Conservation (phyloP, 2,113 vertebrate genomes). For the Hippocampus abdominalis region DNA sequence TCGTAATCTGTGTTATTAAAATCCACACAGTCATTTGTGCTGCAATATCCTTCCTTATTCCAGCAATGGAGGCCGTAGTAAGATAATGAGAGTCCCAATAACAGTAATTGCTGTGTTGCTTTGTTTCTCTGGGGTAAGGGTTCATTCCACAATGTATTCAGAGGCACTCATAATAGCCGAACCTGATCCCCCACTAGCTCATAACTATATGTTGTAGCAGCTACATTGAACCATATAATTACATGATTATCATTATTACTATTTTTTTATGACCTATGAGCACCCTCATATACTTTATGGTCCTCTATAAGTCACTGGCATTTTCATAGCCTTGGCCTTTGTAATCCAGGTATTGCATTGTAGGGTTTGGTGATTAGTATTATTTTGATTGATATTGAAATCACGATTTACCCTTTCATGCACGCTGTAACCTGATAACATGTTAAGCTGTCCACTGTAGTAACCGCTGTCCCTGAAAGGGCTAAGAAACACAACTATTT, state of each 20-base stretch:
- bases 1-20: conserved; percentile 4
- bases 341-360: neutral
- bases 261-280: neutral
- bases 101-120: conserved; percentile 38
- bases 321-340: neutral
- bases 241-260: conserved; percentile 27
- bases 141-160: conserved; percentile 17
- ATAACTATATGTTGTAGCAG: neutral
- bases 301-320: neutral
- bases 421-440: no score
- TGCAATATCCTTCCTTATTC: conserved; percentile 22
- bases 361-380: no score
- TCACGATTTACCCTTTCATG: no score
- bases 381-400: no score
- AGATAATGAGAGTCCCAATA: conserved; percentile 41
- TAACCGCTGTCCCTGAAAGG: no score
- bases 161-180: conserved; percentile 7
- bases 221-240: neutral
- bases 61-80: neutral
- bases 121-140: conserved; percentile 1
- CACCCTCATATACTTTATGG: neutral
- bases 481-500: no score
- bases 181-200: conserved; percentile 4
- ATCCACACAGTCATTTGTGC: conserved; percentile 5
- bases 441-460: no score